Evolutionary conservation across 2,888 invertebrate species (phyloP).

Genomic region (Drosophila nr. medialis): DNA sequence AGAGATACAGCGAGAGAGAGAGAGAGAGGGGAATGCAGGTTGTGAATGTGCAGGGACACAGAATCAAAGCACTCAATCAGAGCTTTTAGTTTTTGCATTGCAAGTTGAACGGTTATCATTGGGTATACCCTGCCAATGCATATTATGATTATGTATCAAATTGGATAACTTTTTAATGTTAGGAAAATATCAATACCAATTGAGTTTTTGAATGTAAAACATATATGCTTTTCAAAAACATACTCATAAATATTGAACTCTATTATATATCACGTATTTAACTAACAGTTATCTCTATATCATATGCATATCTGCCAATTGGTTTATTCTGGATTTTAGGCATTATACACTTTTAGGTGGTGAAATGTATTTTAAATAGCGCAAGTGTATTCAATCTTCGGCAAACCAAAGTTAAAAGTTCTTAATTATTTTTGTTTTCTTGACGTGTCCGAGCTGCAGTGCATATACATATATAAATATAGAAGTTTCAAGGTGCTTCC

Average conservation of each 20-base stretch:
- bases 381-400: slow-evolving; percentile 5
- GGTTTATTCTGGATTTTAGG: not conserved
- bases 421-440: slow-evolving; percentile 15
- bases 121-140: not conserved
- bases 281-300: not conserved
- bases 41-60: slow-evolving; percentile 54
- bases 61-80: slow-evolving; percentile 37
- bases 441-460: slow-evolving; percentile 45
- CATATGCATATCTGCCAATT: not conserved
- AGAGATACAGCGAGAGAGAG: slow-evolving; percentile 1
- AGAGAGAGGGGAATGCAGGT: slow-evolving; percentile 37
- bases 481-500: slow-evolving; percentile 83
- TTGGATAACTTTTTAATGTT: not conserved
- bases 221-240: not conserved
- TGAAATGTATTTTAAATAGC: not conserved
- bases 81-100: slow-evolving; percentile 40
- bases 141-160: not conserved
- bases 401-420: slow-evolving; percentile 6
- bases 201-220: no score
- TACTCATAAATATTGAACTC: not conserved
- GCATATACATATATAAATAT: slow-evolving; percentile 66
- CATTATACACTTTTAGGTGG: not conserved
- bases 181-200: not conserved
- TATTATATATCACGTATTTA: not conserved
- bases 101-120: slow-evolving; percentile 56